Conservation (phyloP, 1,140 invertebrate genomes). For the Caenorhabditis brenneri region DNA sequence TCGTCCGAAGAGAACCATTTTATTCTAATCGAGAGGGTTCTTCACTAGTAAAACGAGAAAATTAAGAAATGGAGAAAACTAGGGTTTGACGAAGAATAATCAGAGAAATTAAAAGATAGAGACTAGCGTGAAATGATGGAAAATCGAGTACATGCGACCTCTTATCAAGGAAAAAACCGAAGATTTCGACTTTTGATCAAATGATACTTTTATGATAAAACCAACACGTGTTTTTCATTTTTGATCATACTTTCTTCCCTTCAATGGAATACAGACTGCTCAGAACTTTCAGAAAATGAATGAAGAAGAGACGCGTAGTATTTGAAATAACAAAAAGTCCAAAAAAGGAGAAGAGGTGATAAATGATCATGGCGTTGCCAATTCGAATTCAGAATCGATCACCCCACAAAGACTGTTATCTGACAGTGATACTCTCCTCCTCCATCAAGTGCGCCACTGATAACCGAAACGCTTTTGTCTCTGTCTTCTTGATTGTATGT, state of each 20-base stretch:
- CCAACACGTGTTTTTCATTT: constrained; percentile 5
- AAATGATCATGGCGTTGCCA: background rate
- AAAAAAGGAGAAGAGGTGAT: background rate
- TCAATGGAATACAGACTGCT: too few relatives aligned
- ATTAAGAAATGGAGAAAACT: background rate
- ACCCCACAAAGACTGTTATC: constrained; percentile 28
- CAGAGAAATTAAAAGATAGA: background rate
- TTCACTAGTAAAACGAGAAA: background rate
- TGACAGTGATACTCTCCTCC: background rate
- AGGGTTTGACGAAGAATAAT: background rate
- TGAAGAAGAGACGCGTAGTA: too few relatives aligned
- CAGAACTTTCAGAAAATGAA: background rate
- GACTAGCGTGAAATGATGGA: background rate
- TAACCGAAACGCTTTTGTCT: constrained; percentile 17
- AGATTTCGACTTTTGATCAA: background rate
- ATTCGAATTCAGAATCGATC: constrained; percentile 30
- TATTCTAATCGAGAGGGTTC: background rate
- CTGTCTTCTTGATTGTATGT: constrained; percentile 28
- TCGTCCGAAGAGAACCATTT: constrained; percentile 36
- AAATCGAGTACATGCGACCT: background rate
- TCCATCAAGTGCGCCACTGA: background rate
- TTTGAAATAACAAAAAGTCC: background rate
- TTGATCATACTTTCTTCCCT: too few relatives aligned
- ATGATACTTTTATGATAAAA: background rate
- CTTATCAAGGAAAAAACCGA: background rate